Evolutionary conservation across 1,140 invertebrate genomes (phyloP).

Genomic region (Delia radicum): DNA sequence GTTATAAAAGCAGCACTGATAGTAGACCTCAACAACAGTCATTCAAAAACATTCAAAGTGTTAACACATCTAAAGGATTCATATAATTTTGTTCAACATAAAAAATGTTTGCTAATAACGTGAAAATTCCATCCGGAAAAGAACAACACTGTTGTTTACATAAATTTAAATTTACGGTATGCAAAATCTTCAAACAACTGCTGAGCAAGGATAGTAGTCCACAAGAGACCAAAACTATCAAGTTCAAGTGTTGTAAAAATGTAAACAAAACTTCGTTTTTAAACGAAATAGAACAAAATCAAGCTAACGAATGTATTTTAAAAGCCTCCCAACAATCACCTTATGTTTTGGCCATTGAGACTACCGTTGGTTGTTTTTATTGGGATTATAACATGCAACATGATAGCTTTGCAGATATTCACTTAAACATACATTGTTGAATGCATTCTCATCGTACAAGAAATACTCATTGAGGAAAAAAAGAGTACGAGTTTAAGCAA

Average conservation of each 20-base stretch:
- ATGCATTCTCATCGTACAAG: slow-evolving; percentile 6
- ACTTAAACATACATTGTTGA: neutral
- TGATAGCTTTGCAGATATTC: slow-evolving; percentile 1
- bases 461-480: neutral
- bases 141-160: neutral
- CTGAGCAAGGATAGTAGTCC: neutral
- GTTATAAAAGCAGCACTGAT: slow-evolving; percentile 21
- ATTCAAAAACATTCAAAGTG: neutral
- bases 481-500: neutral
- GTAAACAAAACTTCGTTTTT: neutral
- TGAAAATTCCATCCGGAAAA: neutral
- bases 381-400: slow-evolving; percentile 17
- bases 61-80: neutral
- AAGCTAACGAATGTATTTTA: slow-evolving; percentile 46
- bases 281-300: slow-evolving; percentile 46
- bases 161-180: neutral
- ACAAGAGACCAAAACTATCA: slow-evolving; percentile 21
- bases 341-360: slow-evolving; percentile 18
- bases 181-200: neutral
- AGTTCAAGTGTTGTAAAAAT: slow-evolving; percentile 32
- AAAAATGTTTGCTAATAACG: neutral
- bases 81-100: too few relatives aligned
- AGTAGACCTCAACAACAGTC: neutral
- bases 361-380: slow-evolving; percentile 25
- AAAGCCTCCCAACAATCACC: slow-evolving; percentile 29